phyloP scores from a whole-genome alignment of 2,888 invertebrate genomes.

The Tiliacea aurago region DNA sequence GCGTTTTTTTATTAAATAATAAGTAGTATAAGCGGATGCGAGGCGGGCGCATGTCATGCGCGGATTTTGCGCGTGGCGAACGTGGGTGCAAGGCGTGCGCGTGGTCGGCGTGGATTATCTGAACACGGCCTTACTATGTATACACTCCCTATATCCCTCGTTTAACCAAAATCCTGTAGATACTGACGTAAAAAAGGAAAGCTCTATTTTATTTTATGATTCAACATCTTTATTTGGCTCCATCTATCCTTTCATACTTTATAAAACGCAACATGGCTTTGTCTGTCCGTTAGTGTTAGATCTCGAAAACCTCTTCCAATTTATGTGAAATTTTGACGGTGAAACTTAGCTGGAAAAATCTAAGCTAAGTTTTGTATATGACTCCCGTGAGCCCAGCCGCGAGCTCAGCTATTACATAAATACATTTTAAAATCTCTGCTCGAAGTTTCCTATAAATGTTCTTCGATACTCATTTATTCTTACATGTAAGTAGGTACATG shows the following conservation, averaged over 20 bases:
- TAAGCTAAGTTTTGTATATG: not conserved
- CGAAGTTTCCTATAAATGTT: not conserved
- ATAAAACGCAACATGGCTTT: not conserved
- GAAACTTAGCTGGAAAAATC: too few species aligned
- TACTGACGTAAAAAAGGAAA: not conserved
- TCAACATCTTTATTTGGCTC: not conserved
- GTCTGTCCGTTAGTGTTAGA: not conserved
- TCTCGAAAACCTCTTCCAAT: not conserved
- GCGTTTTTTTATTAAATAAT: too few species aligned
- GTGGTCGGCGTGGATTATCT: too few species aligned
- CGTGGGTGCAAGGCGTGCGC: too few species aligned
- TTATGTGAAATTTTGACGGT: not conserved
- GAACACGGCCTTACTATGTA: too few species aligned
- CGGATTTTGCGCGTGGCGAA: too few species aligned
- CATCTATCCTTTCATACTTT: not conserved
- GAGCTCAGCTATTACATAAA: not conserved
- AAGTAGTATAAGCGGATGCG: too few species aligned
- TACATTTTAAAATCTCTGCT: not conserved
- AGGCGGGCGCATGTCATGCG: too few species aligned
- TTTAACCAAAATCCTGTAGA: not conserved
- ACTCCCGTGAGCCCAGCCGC: not conserved
- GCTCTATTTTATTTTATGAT: not conserved
- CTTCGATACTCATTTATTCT: slow-evolving; percentile 26
- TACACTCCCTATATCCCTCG: not conserved
- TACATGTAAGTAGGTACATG: not conserved